Percentiles rank a stretch among this genome's conserved stretches.
Evolutionary conservation across 2,113 vertebrate genomes (phyloP).

Genomic region (Ifrita kowaldi): DNA sequence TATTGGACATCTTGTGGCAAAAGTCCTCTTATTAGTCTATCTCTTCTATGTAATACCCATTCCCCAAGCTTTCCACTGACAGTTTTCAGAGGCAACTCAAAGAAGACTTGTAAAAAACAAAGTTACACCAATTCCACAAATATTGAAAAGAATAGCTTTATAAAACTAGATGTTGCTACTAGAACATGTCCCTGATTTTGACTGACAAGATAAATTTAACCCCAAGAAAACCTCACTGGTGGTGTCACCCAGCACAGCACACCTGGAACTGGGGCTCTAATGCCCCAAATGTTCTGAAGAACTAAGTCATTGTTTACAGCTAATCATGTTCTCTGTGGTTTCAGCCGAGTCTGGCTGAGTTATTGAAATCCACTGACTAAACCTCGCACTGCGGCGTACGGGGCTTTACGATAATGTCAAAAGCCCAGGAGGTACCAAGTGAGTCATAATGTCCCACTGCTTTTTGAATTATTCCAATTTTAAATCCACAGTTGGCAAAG

Average conservation of each 20-base stretch:
- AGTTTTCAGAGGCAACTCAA: not conserved
- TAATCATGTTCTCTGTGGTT: not conserved
- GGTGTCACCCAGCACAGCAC: not conserved
- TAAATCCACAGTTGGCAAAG: constrained; percentile 67
- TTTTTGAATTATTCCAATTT: constrained; percentile 64
- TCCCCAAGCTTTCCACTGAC: not conserved
- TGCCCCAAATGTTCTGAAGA: not conserved
- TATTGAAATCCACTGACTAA: constrained; percentile 15
- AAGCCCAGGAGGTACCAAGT: constrained; percentile 64
- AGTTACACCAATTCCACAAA: not conserved
- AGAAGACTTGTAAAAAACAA: not conserved
- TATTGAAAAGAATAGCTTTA: not conserved
- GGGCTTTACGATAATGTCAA: constrained; percentile 42
- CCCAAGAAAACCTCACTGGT: not conserved
- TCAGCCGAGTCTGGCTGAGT: not conserved
- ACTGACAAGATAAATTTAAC: not conserved
- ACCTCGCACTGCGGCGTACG: not conserved
- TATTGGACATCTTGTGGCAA: not conserved
- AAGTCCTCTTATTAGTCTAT: not conserved
- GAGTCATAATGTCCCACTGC: constrained; percentile 69
- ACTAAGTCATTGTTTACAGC: not conserved
- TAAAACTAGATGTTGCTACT: not conserved
- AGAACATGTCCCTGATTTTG: not conserved
- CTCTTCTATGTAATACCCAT: not conserved
- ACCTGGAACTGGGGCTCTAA: not conserved